phyloP scores from a whole-genome alignment of 2,113 vertebrate species.

The Pterocles orientalis region DNA sequence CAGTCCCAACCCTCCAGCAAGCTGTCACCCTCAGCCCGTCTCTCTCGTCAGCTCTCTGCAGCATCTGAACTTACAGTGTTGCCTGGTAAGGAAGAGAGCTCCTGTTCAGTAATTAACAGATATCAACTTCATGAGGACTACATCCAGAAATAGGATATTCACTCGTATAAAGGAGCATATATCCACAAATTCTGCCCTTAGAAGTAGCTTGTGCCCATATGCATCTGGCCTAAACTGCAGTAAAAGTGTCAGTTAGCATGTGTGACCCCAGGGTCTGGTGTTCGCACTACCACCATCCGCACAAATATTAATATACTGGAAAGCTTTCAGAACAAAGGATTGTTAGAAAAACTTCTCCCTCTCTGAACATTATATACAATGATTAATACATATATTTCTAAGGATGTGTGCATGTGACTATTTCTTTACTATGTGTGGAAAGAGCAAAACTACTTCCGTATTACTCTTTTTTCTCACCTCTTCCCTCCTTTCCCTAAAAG shows the following conservation, averaged over 20 bases:
- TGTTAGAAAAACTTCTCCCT: not conserved
- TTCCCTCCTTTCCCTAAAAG: not conserved
- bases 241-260: not conserved
- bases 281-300: not conserved
- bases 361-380: not conserved
- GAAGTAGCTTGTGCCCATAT: not conserved
- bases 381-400: not conserved
- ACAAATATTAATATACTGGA: not conserved
- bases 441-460: not conserved
- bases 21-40: not conserved
- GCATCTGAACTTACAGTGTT: fast-evolving
- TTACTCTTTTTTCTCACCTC: not conserved
- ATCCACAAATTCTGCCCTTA: not conserved
- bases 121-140: not conserved
- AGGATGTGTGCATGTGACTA: not conserved
- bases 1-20: not conserved
- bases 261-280: not conserved
- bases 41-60: not conserved
- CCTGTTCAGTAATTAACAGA: not conserved
- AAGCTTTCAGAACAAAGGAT: not conserved
- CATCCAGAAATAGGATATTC: not conserved
- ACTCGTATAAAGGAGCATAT: not conserved
- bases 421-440: not conserved
- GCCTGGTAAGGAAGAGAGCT: not conserved
- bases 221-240: not conserved